Conservation (phyloP, 2,113 vertebrate genomes). For the Sturnus vulgaris region DNA sequence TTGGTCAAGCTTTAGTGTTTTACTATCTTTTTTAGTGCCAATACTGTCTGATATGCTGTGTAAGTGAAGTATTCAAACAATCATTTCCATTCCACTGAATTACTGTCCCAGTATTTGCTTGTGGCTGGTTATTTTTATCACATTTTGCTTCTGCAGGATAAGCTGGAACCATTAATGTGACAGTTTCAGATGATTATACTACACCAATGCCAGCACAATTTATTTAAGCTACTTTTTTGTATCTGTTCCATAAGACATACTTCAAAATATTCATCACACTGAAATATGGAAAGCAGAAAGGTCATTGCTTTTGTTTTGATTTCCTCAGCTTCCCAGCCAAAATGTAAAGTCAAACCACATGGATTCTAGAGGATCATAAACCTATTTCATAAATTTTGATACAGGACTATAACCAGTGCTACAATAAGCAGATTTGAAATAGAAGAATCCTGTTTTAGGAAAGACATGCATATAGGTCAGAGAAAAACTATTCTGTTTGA, state of each 20-base stretch:
- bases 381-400: not conserved
- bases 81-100: not conserved
- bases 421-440: not conserved
- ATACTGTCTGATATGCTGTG: not conserved
- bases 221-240: conserved; percentile 38
- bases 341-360: not conserved
- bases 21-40: not conserved
- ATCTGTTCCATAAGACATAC: not conserved
- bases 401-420: not conserved
- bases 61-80: not conserved
- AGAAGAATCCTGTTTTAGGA: not conserved
- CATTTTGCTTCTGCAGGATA: conserved; percentile 11
- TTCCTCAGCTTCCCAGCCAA: not conserved
- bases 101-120: not conserved
- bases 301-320: not conserved
- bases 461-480: not conserved
- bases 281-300: not conserved
- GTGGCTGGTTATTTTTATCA: conserved; percentile 28
- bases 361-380: not conserved
- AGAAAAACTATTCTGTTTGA: not conserved
- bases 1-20: not conserved
- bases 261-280: not conserved
- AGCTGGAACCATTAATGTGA: conserved; percentile 22
- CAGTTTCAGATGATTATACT: conserved; percentile 1
- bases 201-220: not conserved